phyloP scores from a whole-genome alignment of 2,888 invertebrate species.

The Andrena camellia region DNA sequence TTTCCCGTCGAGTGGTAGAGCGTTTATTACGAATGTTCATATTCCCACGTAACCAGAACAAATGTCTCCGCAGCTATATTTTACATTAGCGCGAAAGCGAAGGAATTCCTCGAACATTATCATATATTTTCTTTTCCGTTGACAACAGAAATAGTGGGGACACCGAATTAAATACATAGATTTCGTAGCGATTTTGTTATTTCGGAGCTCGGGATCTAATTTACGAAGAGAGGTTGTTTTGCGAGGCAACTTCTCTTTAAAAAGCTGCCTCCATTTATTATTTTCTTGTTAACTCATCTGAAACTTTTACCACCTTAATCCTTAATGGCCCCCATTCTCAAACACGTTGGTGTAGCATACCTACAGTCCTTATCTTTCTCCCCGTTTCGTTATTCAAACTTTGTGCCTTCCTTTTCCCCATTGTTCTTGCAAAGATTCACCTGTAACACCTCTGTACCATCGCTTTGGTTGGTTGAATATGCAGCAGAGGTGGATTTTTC shows the following conservation, averaged over 20 bases:
- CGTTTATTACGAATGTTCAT: constrained; percentile 42
- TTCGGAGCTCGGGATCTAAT: not conserved
- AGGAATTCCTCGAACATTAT: constrained; percentile 29
- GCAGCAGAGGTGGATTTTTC: no score
- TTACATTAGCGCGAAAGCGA: constrained; percentile 8
- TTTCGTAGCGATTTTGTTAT: not conserved
- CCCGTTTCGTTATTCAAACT: no score
- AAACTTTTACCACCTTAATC: no score
- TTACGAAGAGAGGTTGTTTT: no score
- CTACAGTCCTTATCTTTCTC: no score
- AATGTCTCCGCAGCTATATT: constrained; percentile 24
- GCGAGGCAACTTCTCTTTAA: not conserved
- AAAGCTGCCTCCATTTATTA: not conserved
- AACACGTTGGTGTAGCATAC: no score
- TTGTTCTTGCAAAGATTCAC: no score
- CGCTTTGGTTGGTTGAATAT: no score
- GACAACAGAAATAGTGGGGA: not conserved
- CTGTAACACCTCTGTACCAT: no score
- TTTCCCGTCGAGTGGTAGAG: constrained; percentile 7
- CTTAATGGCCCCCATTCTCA: no score
- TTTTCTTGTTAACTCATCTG: no score
- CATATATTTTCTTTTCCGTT: not conserved
- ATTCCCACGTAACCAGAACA: constrained; percentile 28
- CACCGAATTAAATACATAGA: not conserved
- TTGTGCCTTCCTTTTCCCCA: no score